Evolutionary conservation across 2,888 invertebrate genomes (phyloP).

Genomic region (Agrypnus murinus): DNA sequence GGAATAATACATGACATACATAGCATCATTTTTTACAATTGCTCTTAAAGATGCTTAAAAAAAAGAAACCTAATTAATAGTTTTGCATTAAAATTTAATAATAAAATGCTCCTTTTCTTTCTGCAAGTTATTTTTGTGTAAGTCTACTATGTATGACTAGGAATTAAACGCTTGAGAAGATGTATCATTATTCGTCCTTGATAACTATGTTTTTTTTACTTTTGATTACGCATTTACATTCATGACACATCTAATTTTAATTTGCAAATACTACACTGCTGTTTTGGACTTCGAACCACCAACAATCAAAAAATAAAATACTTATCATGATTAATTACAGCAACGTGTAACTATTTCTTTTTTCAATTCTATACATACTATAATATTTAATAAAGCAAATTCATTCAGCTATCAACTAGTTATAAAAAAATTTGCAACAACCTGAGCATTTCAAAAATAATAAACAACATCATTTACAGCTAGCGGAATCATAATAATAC

Average conservation of each 20-base stretch:
- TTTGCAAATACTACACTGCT: background rate
- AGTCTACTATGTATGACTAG: too few relatives aligned
- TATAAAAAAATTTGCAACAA: background rate
- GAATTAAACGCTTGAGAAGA: too few relatives aligned
- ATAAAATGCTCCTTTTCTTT: too few relatives aligned
- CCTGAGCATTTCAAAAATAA: background rate
- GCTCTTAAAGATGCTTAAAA: too few relatives aligned
- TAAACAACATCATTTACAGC: constrained; percentile 2
- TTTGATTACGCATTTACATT: constrained; percentile 12
- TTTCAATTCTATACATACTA: too few relatives aligned
- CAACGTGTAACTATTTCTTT: too few relatives aligned
- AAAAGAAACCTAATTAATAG: too few relatives aligned
- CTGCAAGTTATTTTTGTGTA: too few relatives aligned
- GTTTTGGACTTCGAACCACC: constrained; percentile 13
- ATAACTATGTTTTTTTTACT: background rate
- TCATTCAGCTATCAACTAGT: too few relatives aligned
- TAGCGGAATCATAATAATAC: background rate
- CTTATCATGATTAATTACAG: background rate
- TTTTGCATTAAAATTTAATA: background rate
- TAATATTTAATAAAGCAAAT: too few relatives aligned
- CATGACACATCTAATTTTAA: background rate
- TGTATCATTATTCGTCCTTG: background rate
- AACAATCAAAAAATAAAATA: background rate
- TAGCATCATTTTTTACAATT: too few relatives aligned
- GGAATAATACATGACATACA: too few relatives aligned